phyloP scores from a whole-genome alignment of 2,888 invertebrate species.

The Melangyna quadrimaculata region DNA sequence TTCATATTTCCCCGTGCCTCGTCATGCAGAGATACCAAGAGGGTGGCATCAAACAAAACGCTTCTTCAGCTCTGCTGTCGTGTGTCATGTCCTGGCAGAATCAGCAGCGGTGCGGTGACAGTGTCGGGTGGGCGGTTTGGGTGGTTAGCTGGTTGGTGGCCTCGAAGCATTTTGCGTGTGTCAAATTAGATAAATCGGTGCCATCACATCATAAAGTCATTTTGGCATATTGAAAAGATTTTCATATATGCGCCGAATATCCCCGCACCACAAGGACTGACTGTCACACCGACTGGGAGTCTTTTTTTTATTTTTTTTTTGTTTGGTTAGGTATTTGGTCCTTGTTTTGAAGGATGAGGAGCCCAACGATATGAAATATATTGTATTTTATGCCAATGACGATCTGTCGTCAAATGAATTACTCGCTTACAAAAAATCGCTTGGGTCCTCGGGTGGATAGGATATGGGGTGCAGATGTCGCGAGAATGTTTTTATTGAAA shows the following conservation, averaged over 20 bases:
- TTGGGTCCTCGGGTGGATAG: constrained; percentile 15
- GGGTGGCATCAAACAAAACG: constrained; percentile 35
- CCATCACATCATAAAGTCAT: constrained; percentile 81
- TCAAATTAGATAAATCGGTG: constrained; percentile 79
- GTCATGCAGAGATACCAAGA: not conserved
- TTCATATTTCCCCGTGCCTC: constrained; percentile 2
- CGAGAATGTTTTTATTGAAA: constrained; percentile 70
- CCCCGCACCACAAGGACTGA: constrained; percentile 15
- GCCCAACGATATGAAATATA: constrained; percentile 61
- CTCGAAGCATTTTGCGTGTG: constrained; percentile 73
- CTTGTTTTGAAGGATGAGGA: constrained; percentile 11
- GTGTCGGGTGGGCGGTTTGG: not conserved
- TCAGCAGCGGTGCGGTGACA: not conserved
- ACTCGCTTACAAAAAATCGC: constrained; percentile 27
- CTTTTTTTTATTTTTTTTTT: not conserved
- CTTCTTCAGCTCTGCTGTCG: constrained; percentile 24
- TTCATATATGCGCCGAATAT: constrained; percentile 60
- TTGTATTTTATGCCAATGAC: constrained; percentile 70
- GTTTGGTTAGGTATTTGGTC: constrained; percentile 1
- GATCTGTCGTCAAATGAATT: constrained; percentile 71
- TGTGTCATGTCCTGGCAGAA: constrained; percentile 55
- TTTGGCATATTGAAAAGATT: constrained; percentile 79
- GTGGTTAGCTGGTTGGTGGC: constrained; percentile 57
- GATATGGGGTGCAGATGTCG: constrained; percentile 64
- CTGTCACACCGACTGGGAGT: constrained; percentile 9